Evolutionary conservation across 2,113 vertebrate genomes (phyloP).

Genomic region (Mesocricetus auratus): DNA sequence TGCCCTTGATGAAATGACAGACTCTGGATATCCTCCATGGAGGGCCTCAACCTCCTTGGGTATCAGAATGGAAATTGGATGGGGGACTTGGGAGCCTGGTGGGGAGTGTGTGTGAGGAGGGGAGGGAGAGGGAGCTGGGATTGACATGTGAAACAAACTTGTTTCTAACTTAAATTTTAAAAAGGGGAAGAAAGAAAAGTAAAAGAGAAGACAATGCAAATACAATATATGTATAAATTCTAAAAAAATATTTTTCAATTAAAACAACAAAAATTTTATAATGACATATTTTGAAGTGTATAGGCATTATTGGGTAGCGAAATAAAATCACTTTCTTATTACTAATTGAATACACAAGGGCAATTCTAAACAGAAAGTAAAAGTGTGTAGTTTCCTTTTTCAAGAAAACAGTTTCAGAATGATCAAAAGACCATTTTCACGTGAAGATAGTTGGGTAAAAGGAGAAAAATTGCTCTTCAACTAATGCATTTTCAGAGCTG

Average conservation of each 20-base stretch:
- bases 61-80: too few relatives aligned
- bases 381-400: slow-evolving; percentile 40
- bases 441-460: slow-evolving; percentile 34
- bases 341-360: background rate
- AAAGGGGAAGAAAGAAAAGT: too few relatives aligned
- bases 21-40: too few relatives aligned
- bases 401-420: slow-evolving; percentile 37
- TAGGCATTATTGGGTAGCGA: background rate
- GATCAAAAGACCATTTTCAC: slow-evolving; percentile 54
- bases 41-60: too few relatives aligned
- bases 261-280: background rate
- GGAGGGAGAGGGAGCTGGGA: too few relatives aligned
- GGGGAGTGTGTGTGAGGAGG: too few relatives aligned
- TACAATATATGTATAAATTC: background rate
- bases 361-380: slow-evolving; percentile 33
- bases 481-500: slow-evolving; percentile 54
- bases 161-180: too few relatives aligned
- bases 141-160: too few relatives aligned
- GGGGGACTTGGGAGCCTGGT: too few relatives aligned
- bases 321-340: slow-evolving; percentile 23
- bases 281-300: background rate
- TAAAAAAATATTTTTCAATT: background rate
- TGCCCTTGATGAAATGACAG: too few relatives aligned
- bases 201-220: too few relatives aligned
- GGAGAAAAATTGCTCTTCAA: slow-evolving; percentile 44